These are phyloP conservation scores for Coreoperca whiteheadi DNA, from an alignment of 2,113 vertebrate genomes.

Conservation along the genomic window DNA sequence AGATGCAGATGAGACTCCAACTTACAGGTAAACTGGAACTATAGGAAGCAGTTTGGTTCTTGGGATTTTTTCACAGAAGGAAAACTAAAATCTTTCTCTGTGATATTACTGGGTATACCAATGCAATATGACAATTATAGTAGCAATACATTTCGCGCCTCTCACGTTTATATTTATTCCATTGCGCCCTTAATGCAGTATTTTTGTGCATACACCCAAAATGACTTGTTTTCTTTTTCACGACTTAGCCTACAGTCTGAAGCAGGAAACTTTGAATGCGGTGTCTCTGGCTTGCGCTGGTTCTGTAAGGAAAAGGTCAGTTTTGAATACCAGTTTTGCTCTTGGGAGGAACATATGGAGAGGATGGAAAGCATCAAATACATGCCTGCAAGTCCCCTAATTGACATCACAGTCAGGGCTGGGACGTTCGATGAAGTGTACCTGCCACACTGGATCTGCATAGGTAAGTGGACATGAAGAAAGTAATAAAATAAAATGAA, in stretches of 20 bases:
- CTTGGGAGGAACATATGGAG: slow-evolving; percentile 26
- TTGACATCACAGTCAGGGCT: slow-evolving; percentile 37
- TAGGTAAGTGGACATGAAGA: slow-evolving; percentile 21
- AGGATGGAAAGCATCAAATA: neutral
- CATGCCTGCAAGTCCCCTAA: slow-evolving; percentile 53
- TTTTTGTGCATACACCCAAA: too few species aligned
- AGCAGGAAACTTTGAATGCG: slow-evolving; percentile 56
- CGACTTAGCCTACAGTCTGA: slow-evolving; percentile 21
- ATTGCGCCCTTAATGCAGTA: too few species aligned
- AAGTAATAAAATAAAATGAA: neutral
- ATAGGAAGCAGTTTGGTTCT: neutral
- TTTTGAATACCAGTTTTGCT: slow-evolving; percentile 40
- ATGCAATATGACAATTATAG: too few species aligned
- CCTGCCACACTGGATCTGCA: slow-evolving; percentile 57
- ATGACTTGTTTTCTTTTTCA: too few species aligned
- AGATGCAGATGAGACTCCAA: neutral
- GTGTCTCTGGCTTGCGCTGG: slow-evolving; percentile 52
- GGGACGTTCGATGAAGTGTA: slow-evolving; percentile 41
- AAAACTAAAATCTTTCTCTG: neutral
- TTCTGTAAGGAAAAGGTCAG: slow-evolving; percentile 30
- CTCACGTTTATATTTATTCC: too few species aligned
- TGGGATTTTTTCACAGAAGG: neutral
- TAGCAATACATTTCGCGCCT: too few species aligned
- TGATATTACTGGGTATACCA: too few species aligned
- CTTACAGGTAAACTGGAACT: slow-evolving; percentile 37